Conservation (phyloP, 1,140 invertebrate genomes). For the Calliphora vicina region DNA sequence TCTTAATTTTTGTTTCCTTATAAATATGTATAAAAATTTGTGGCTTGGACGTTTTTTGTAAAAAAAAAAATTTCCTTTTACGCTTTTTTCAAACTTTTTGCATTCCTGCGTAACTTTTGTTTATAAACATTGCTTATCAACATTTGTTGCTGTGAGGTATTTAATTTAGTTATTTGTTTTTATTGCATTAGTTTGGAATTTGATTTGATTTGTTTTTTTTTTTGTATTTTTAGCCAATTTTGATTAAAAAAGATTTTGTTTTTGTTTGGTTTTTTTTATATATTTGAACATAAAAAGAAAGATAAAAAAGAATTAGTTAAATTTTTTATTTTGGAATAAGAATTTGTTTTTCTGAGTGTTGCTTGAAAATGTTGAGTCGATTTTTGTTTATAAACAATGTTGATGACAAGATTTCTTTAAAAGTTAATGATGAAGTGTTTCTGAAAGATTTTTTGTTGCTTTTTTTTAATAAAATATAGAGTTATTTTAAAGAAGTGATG, state of each 20-base stretch:
- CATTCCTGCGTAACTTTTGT: background rate
- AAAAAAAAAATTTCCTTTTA: background rate
- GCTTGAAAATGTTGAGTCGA: conserved; percentile 7
- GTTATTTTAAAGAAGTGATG: background rate
- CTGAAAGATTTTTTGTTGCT: background rate
- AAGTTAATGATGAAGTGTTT: conserved; percentile 23
- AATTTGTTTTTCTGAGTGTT: background rate
- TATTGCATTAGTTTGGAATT: background rate
- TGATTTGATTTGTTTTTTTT: conserved; percentile 4
- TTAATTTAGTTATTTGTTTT: background rate
- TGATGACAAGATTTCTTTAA: conserved; percentile 1
- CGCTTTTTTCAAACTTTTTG: background rate
- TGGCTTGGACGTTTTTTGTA: background rate
- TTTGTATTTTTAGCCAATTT: conserved; percentile 14
- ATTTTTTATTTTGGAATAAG: background rate
- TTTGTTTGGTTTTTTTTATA: conserved; percentile 8
- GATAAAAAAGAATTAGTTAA: conserved; percentile 31
- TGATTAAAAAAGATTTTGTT: background rate
- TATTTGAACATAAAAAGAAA: conserved; percentile 24
- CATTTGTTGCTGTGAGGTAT: background rate
- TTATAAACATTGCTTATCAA: conserved; percentile 34
- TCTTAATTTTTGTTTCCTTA: conserved; percentile 4
- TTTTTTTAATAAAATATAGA: background rate
- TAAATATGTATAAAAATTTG: background rate
- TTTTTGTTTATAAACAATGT: conserved; percentile 34